phyloP scores from a whole-genome alignment of 2,113 vertebrate genomes.

The Hucho hucho region DNA sequence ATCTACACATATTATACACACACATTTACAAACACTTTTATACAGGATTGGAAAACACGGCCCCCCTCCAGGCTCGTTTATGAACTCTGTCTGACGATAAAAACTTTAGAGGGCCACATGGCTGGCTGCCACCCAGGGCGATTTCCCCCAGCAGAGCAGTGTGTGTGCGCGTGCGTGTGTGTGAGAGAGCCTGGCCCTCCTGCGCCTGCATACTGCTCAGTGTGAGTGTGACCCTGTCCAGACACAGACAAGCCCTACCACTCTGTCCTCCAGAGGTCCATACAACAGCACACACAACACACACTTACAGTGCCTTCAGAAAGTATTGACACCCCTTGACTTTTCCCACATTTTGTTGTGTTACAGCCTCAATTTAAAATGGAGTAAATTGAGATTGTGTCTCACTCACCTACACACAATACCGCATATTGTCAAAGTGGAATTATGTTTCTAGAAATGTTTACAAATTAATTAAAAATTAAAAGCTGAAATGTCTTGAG shows the following conservation, averaged over 20 bases:
- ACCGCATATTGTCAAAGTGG: too few relatives aligned
- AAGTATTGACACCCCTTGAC: too few relatives aligned
- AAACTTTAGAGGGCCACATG: constrained; percentile 41
- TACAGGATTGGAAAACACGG: background rate
- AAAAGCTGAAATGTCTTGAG: too few relatives aligned
- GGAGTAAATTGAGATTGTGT: too few relatives aligned
- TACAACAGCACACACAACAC: background rate
- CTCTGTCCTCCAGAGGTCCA: too few relatives aligned
- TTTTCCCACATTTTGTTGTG: too few relatives aligned
- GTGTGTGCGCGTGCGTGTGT: constrained; percentile 40
- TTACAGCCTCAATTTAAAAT: too few relatives aligned
- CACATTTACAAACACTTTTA: constrained; percentile 11
- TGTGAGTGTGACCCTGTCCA: constrained; percentile 52
- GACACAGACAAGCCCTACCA: constrained; percentile 22
- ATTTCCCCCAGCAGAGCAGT: constrained; percentile 5
- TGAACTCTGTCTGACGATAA: constrained; percentile 48
- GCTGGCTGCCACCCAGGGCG: constrained; percentile 55
- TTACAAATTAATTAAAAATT: too few relatives aligned
- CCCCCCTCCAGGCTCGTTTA: constrained; percentile 4
- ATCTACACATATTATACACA: constrained; percentile 18
- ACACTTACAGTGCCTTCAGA: too few relatives aligned
- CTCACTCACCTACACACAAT: too few relatives aligned
- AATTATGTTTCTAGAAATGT: too few relatives aligned
- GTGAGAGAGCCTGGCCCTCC: constrained; percentile 56
- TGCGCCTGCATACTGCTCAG: constrained; percentile 43